Conservation (phyloP, 1,140 invertebrate species). For the Polypedilum pembai region DNA sequence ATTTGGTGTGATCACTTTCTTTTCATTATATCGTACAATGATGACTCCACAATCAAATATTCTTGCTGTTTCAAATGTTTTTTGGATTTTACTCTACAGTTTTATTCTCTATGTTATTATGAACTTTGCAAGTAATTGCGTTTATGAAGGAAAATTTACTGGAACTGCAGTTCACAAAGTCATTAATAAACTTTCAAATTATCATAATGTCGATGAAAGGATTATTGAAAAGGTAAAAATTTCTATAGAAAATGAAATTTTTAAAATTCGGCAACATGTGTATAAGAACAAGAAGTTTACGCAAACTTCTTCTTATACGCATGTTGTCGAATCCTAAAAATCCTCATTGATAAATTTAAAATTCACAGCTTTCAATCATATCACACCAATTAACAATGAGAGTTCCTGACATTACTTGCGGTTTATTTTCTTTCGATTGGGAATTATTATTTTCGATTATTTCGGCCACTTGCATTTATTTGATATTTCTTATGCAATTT, state of each 20-base stretch:
- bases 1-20: not conserved
- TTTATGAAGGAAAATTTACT: constrained; percentile 1
- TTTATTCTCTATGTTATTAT: not conserved
- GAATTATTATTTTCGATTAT: not conserved
- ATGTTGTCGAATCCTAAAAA: too few relatives aligned
- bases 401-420: not conserved
- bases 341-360: too few relatives aligned
- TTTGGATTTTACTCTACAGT: not conserved
- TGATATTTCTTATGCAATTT: constrained; percentile 8
- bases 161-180: constrained; percentile 4
- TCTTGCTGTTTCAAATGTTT: not conserved
- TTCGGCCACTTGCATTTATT: not conserved
- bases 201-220: not conserved
- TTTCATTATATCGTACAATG: constrained; percentile 1
- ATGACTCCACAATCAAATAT: not conserved
- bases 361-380: not conserved
- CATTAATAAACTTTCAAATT: constrained; percentile 5
- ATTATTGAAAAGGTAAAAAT: constrained; percentile 22
- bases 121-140: not conserved
- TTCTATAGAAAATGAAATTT: too few relatives aligned
- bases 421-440: not conserved
- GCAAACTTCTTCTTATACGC: too few relatives aligned
- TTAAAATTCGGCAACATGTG: too few relatives aligned
- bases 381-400: not conserved
- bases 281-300: too few relatives aligned